Evolutionary conservation across 2,888 invertebrate genomes (phyloP), one percentile per base, ranked within the genome.

Genomic region (Phaedon cochleariae): DNA sequence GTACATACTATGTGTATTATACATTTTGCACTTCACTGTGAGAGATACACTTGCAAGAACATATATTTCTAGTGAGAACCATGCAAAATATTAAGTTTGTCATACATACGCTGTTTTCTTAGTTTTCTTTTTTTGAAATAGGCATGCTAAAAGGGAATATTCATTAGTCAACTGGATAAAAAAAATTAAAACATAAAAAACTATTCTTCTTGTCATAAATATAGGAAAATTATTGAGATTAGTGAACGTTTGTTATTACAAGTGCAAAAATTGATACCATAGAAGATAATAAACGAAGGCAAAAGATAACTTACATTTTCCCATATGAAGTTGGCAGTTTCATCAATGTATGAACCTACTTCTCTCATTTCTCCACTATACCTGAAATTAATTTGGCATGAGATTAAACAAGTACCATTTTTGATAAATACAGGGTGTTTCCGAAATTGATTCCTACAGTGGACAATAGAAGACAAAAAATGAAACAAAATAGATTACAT

Each of bases 341-440:
- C 92, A 81, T 98, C 98, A 79, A 98, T 91, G 77, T 90, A 89
- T 62, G 90, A 89, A 21, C 97, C 97, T 51, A 97, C 84, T 79
- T 96, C 95, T 76, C 94, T 86, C 84, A 95, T 88, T 83, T 97
- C 96, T 41, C 98, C 98, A 80, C 95, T 96, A 84, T 97, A 97
- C 80, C 97, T 96, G 84, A 73, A 81, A 45, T 59, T 7, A 59
- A 54, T 53, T 26, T 26, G 7, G 7, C 7, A 26, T 26, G 4
- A 26, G 26, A n/a, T n/a, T n/a, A n/a, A n/a, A n/a, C n/a, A n/a
- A n/a, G n/a, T n/a, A n/a, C n/a, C n/a, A n/a, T n/a, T n/a, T n/a
- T n/a, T n/a, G n/a, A n/a, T n/a, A n/a, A n/a, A n/a, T n/a, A n/a
- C n/a, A n/a, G n/a, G n/a, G n/a, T n/a, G n/a, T n/a, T n/a, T n/a